Evolutionary conservation across 2,797 vertebrate species (phyloP), one percentile per base, ranked within the genome.

Genomic region (Triplophysa bombifrons): DNA sequence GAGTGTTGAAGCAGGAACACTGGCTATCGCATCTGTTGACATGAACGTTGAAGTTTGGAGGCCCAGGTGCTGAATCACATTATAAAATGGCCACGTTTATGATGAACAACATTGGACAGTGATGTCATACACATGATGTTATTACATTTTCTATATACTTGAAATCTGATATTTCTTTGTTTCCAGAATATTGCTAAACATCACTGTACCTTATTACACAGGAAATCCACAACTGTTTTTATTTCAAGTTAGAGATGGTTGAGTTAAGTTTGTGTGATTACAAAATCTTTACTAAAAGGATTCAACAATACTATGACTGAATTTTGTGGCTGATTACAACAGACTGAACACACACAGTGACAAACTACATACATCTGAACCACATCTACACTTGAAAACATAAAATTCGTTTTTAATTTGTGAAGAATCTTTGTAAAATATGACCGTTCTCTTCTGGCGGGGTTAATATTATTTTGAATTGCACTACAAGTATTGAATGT

Each of bases 31-130:
- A 25, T 94, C 94, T 0, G 94, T 95, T 0, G 93, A 95, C 0
- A 89, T 90, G 74, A 93, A 91, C 0, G 90, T 96, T 51, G 94
- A 96, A 78, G 88, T 98, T 63, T 98, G 96, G 96, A 92, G 94
- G 80, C 92, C 93, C 69, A 89, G 87, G 65, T 88, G 84, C 71
- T 92, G 68, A 91, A 16, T 48, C 46, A 60, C 19, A 10, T 19
- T 19, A 2, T 72, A 2, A 41, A 27, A 25, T 22, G 3, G 16
- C 3, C 56, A 61, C 51, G 4, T 53, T 53, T 53, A 5, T 2
- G 51, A 16, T 20, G 22, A 61, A 61, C 71, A 73, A 25, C 11
- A 51, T 1, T 2, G 19, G 27, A 27, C 5, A 30, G n/a, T 38
- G 60, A 63, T 34, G 13, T 61, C 22, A 30, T 30, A 30, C 30